Conservation (phyloP, 1,140 invertebrate genomes). For the Drosophila kohkoa region DNA sequence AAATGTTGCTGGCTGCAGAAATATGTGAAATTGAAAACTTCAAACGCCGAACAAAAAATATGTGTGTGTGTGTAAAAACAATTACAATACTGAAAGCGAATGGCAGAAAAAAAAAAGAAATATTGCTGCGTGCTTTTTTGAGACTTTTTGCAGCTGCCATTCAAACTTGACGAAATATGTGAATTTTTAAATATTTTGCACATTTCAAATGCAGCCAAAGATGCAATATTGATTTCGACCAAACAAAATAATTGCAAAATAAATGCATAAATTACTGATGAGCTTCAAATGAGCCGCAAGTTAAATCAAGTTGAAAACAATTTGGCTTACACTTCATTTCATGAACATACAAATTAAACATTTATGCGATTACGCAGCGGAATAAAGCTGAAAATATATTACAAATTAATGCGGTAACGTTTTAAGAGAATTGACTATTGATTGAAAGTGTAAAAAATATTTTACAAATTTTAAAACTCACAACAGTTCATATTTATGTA, state of each 20-base stretch:
- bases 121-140: slow-evolving; percentile 53
- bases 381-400: too few species aligned
- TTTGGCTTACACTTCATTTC: too few species aligned
- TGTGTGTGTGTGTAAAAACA: slow-evolving; percentile 15
- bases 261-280: neutral
- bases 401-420: too few species aligned
- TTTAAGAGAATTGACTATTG: too few species aligned
- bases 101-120: neutral
- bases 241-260: neutral
- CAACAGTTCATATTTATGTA: too few species aligned
- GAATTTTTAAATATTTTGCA: neutral
- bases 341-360: too few species aligned
- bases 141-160: slow-evolving; percentile 21
- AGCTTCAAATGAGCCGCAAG: neutral
- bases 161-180: neutral
- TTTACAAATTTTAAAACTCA: too few species aligned
- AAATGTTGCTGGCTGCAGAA: slow-evolving; percentile 31
- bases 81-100: slow-evolving; percentile 8
- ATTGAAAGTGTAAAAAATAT: too few species aligned
- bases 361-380: too few species aligned
- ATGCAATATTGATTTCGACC: slow-evolving; percentile 3
- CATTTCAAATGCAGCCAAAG: neutral
- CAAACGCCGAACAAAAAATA: slow-evolving; percentile 7
- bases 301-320: neutral
- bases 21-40: slow-evolving; percentile 28